These are phyloP conservation scores for Argyra leucocephala DNA, from an alignment of 2,888 invertebrate species.

Conservation along the genomic window DNA sequence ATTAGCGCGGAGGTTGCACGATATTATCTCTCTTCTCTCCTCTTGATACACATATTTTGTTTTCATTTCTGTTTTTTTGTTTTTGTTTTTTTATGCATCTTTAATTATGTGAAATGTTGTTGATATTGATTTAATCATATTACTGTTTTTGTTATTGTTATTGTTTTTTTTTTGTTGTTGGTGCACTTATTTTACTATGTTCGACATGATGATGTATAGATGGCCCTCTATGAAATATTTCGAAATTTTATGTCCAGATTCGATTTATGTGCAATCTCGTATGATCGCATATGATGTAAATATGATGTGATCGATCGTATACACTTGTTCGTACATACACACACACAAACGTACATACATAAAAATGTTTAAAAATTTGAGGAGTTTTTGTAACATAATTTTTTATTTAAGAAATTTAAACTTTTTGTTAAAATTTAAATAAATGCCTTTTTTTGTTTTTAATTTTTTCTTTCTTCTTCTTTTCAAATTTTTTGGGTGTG, in stretches of 20 bases:
- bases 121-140: not conserved
- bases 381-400: too few relatives aligned
- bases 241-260: not conserved
- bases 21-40: not conserved
- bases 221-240: not conserved
- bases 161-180: not conserved
- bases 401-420: too few relatives aligned
- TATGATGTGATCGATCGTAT: too few relatives aligned
- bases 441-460: too few relatives aligned
- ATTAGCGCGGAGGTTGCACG: not conserved
- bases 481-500: not conserved
- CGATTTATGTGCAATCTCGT: not conserved
- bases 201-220: not conserved
- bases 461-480: too few relatives aligned
- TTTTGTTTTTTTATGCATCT: not conserved
- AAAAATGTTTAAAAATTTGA: too few relatives aligned
- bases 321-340: too few relatives aligned
- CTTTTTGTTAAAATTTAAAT: too few relatives aligned
- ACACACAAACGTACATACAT: too few relatives aligned
- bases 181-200: not conserved
- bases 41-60: not conserved
- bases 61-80: not conserved
- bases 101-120: not conserved
- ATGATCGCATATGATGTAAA: too few relatives aligned
- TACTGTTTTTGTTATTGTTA: not conserved